Percentiles rank a stretch among this genome's conserved stretches.
Conservation (phyloP, 2,113 vertebrate species). For the Equus quagga region DNA sequence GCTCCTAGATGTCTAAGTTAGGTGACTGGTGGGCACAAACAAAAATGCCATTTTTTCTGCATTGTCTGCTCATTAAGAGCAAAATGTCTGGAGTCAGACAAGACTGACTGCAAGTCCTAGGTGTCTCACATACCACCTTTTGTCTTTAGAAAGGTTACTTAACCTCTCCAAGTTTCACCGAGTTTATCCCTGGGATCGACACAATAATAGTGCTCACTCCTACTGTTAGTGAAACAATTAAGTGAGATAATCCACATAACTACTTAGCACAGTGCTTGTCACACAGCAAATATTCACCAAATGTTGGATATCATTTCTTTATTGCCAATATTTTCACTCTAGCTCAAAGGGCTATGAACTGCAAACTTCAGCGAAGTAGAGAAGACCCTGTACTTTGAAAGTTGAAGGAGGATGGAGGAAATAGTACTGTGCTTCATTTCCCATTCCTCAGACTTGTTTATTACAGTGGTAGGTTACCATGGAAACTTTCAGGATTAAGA, state of each 20-base stretch:
- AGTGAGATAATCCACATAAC: not conserved
- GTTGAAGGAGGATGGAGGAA: not conserved
- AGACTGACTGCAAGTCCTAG: not conserved
- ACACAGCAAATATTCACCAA: too few species aligned
- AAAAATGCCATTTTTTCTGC: not conserved
- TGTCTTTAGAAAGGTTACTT: constrained; percentile 33
- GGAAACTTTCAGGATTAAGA: constrained; percentile 73
- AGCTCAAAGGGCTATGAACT: not conserved
- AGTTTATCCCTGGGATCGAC: not conserved
- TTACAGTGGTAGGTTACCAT: constrained; percentile 60
- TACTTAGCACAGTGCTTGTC: not conserved
- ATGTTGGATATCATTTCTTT: not conserved
- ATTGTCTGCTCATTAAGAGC: not conserved
- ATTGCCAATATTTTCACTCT: not conserved
- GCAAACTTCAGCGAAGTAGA: not conserved
- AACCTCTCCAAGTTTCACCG: not conserved
- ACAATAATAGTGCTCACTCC: not conserved
- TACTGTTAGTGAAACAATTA: not conserved
- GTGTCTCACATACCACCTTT: not conserved
- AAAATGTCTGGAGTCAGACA: not conserved
- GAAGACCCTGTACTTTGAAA: not conserved
- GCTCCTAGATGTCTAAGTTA: not conserved
- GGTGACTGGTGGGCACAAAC: not conserved
- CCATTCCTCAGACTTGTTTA: constrained; percentile 66
- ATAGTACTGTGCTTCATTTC: constrained; percentile 26